Evolutionary conservation across 2,113 vertebrate species (phyloP), one percentile per base, ranked within the genome.

Genomic region (Illadopsis cleaveri): DNA sequence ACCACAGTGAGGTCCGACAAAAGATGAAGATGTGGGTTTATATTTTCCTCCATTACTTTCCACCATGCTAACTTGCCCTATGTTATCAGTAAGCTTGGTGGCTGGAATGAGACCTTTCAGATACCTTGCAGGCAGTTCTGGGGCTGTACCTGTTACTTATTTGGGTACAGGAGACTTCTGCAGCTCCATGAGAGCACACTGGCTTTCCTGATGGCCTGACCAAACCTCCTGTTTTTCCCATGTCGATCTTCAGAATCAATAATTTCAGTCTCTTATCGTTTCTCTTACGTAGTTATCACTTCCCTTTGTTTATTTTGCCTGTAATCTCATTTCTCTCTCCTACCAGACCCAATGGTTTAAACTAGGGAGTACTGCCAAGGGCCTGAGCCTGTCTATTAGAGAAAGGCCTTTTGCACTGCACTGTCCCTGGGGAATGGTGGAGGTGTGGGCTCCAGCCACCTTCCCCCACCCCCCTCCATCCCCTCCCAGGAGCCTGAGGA

Each of bases 101-200:
- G 2, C 30, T 72, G 42, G 44, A 15, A 45, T 48, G n/a, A 45
- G 15, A 78, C 21, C 38, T 73, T 61, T 8, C 25, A 81, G 54
- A 40, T 1, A 25, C 22, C 12, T 72, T 69, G 21, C 30, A 69
- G 58, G 10, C 1, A 2, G 21, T 57, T 73, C 54, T 69, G 38
- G 25, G 45, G 4, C 13, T 3, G 0, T 61, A 57, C 6, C 3
- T 0, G 4, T 28, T 58, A 5, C 12, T 51, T 57, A 6, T 69
- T 76, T 77, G 15, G 10, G 4, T 53, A 40, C 8, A 53, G 35
- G 15, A 80, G 19, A 14, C 19, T 71, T n/a, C 28, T 76, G 37
- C 17, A 57, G 42, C 17, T 80, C 19, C 6, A 8, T 35, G 7
- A 37, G 35, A 57, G 3, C 31, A 45, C 2, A 0, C 37, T 54